phyloP scores from a whole-genome alignment of 2,888 invertebrate species.

The Ormia ochracea region DNA sequence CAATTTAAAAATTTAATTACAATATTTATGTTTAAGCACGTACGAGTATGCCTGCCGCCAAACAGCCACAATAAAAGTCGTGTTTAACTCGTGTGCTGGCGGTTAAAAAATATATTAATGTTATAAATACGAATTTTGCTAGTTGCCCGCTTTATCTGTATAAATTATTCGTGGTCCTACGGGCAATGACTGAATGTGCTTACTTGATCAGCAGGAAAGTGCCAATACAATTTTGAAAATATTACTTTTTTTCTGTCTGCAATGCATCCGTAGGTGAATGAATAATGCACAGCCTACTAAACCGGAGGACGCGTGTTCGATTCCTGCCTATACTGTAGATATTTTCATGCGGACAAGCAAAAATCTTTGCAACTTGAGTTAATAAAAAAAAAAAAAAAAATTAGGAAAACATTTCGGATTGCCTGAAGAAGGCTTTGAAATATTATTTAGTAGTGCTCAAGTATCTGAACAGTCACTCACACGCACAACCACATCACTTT shows the following conservation, averaged over 20 bases:
- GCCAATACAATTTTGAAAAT: neutral
- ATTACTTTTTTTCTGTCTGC: no score
- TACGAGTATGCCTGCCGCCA: no score
- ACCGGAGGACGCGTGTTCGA: no score
- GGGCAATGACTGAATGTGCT: neutral
- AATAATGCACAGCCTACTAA: no score
- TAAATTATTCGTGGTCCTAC: neutral
- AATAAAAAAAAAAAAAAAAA: no score
- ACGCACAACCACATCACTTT: neutral
- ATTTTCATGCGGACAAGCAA: no score
- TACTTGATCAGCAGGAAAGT: neutral
- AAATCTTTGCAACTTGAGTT: no score
- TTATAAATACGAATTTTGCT: neutral
- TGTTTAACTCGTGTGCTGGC: neutral
- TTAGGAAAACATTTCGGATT: conserved; percentile 12
- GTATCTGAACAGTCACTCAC: neutral
- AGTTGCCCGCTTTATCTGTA: neutral
- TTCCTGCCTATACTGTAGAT: no score
- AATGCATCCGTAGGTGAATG: no score
- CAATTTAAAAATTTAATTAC: no score
- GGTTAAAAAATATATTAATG: neutral
- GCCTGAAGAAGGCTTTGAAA: conserved; percentile 15
- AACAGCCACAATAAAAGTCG: no score
- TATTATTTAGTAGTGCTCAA: conserved; percentile 15
- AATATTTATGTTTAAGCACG: no score